Evolutionary conservation across 2,113 vertebrate genomes (phyloP), one percentile per base, ranked within the genome.

Genomic region (Danionella cerebrum): DNA sequence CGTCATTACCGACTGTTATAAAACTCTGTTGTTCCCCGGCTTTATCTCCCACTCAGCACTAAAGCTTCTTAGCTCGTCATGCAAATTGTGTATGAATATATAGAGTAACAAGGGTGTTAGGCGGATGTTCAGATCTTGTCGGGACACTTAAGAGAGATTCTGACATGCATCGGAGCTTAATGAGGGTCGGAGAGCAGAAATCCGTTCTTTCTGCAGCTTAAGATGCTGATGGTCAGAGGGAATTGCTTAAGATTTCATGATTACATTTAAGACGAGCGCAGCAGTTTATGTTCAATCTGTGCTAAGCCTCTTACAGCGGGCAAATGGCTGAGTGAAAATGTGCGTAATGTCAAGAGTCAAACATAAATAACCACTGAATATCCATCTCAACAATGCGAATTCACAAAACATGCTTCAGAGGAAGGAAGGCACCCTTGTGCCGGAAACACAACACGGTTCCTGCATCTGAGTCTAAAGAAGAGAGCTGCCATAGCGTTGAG

Each of bases 21-120:
- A 54, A 79, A 75, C 69, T 67, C 36, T 33, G 41, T 78, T 82
- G 33, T 76, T 78, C 78, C 79, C 55, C 55, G 48, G 52, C 73
- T 75, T 22, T 38, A 39, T 64, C 52, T 50, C 67, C 12, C 5
- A n/a, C n/a, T n/a, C n/a, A 72, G 42, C 35, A 24, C 36, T 60
- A 68, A 48, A 80, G 67, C 77, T 52, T 76, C 69, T 81, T 76
- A 80, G 19, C 38, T 18, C 33, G 42, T 35, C 31, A 65, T 35
- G 9, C 54, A 74, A 69, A 69, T 25, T 12, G 10, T 60, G 60
- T 54, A 69, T 53, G 65, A 53, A 65, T 53, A 36, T 67, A 42
- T 65, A 65, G 10, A 44, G 57, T 60, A 44, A 58, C 52, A 52
- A 18, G 35, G 19, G 38, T 64, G 64, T 39, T 65, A 65, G 65